phyloP scores from a whole-genome alignment of 2,888 invertebrate genomes.

The Gibbula magus region DNA sequence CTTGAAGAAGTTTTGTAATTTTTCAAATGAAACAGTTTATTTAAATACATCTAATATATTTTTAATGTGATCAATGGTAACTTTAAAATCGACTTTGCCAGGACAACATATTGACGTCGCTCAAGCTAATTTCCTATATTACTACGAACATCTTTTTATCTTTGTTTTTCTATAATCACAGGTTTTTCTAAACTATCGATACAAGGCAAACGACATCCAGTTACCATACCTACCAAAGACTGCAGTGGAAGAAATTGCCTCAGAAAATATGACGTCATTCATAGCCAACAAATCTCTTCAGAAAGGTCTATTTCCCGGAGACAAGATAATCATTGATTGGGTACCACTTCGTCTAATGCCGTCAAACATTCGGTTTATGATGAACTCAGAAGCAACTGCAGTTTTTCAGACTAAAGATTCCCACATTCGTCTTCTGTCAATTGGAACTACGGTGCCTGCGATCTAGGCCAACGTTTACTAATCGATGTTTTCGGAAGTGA shows the following conservation, averaged over 20 bases:
- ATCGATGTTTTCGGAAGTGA: conserved; percentile 11
- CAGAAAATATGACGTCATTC: background rate
- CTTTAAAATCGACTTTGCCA: too few relatives aligned
- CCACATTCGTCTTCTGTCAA: background rate
- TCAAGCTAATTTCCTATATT: too few relatives aligned
- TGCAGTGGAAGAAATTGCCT: background rate
- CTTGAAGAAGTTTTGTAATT: too few relatives aligned
- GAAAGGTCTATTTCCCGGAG: background rate
- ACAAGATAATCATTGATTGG: background rate
- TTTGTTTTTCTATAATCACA: background rate
- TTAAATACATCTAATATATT: too few relatives aligned
- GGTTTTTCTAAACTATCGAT: background rate
- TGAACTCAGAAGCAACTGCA: background rate
- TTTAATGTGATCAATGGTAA: too few relatives aligned
- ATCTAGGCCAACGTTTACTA: background rate
- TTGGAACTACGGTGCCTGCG: background rate
- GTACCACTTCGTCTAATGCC: background rate
- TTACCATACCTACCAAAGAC: background rate
- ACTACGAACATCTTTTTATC: too few relatives aligned
- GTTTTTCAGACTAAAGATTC: background rate
- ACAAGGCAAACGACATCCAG: background rate
- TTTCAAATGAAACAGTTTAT: too few relatives aligned
- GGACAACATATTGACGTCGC: too few relatives aligned
- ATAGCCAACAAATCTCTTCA: background rate
- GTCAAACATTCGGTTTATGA: background rate